phyloP scores from a whole-genome alignment of 2,888 invertebrate species.

The Nymphalis c-album region DNA sequence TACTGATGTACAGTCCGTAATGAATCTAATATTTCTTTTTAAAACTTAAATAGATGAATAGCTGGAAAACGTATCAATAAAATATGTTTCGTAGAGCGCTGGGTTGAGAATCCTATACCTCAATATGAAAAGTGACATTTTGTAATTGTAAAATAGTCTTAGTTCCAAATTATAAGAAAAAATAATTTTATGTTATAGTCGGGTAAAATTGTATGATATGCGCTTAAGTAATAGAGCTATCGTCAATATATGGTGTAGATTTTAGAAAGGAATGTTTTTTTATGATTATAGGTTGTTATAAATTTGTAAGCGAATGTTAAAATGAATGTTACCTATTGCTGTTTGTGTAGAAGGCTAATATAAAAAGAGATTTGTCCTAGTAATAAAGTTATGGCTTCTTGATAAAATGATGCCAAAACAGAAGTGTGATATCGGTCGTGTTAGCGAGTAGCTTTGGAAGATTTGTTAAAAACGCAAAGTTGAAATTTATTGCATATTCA shows the following conservation, averaged over 20 bases:
- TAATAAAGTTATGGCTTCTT: constrained; percentile 26
- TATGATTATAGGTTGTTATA: constrained; percentile 31
- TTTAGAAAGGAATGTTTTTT: constrained; percentile 13
- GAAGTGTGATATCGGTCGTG: constrained; percentile 38
- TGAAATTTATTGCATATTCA: not conserved
- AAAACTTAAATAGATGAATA: no score
- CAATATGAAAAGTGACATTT: not conserved
- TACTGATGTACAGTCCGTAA: no score
- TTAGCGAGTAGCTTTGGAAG: constrained; percentile 65
- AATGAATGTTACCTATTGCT: constrained; percentile 31
- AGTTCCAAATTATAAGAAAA: not conserved
- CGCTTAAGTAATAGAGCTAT: constrained; percentile 22
- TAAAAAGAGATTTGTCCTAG: constrained; percentile 13
- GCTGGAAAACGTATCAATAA: not conserved
- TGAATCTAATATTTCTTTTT: no score
- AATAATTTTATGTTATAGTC: constrained; percentile 1
- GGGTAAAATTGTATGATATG: constrained; percentile 4
- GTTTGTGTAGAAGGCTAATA: constrained; percentile 24
- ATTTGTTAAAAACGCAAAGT: constrained; percentile 51
- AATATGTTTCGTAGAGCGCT: not conserved
- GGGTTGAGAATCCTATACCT: constrained; percentile 2
- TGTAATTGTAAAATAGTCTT: not conserved
- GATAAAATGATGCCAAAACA: constrained; percentile 27
- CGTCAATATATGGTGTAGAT: constrained; percentile 17
- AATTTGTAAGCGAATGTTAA: constrained; percentile 29